Evolutionary conservation across 2,797 vertebrate species (phyloP), one percentile per base, ranked within the genome.

Genomic region (Phataginus tetradactyla): DNA sequence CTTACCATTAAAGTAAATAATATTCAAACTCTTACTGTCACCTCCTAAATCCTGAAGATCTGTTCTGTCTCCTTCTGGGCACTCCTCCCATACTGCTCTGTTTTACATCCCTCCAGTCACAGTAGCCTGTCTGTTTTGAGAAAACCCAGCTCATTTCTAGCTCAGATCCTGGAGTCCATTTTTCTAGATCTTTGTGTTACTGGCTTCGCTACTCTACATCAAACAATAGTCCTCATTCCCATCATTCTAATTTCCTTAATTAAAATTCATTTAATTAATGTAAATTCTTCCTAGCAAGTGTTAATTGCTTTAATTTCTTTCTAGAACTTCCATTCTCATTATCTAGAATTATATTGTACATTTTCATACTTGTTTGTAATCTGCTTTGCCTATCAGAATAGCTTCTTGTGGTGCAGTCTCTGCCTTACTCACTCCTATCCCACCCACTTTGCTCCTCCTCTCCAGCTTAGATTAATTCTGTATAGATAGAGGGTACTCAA

Each of bases 401-500:
- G 25, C 7, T 95, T 21, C 17, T 39, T 20, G 13, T 53, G 61
- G 23, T 37, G 8, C 23, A 18, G 34, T 29, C 37, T 75, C 68
- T 96, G 69, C 32, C 27, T 66, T 45, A 68, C 7, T 59, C 21
- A 23, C 5, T 90, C 23, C 34, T 53, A 27, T n/a, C 34, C 51
- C 23, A 85, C 0, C 25, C 2, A 9, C 27, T 14, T 7, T 5
- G 0, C 12, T n/a, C 13, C 2, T 49, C 51, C 4, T 12, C 11
- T 84, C 55, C 25, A 72, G 20, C 34, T 86, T 64, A 75, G 32
- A 64, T 74, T 57, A 55, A 7, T 59, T 4, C n/a, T n/a, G 25
- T 18, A 9, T 63, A 34, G 68, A 57, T 4, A 21, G 27, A 49
- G 4, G 14, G 25, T 49, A 3, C 20, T 69, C 53, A 71, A 61